Evolutionary conservation across 2,113 vertebrate genomes (phyloP).

Genomic region (Tetrao urogallus): DNA sequence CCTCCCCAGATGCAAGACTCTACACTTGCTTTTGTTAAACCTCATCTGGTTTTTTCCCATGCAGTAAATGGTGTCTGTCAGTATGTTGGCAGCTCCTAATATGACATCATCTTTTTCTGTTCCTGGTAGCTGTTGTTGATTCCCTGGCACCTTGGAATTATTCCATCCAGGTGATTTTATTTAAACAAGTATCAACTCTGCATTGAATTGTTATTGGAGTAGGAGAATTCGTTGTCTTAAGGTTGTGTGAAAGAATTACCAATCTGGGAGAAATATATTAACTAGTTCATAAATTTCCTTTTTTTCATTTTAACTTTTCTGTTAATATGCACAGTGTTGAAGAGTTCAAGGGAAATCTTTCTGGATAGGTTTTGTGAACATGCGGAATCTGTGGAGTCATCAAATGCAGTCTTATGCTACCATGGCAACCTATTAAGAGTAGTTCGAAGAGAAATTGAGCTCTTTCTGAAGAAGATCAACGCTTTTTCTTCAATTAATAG

Average conservation of each 20-base stretch:
- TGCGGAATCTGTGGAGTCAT: neutral
- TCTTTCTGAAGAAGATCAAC: neutral
- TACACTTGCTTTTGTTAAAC: too few relatives aligned
- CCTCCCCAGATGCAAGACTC: too few relatives aligned
- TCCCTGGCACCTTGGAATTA: neutral
- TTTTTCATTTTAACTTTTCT: neutral
- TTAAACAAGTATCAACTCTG: neutral
- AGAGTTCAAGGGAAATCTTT: neutral
- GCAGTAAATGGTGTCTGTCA: neutral
- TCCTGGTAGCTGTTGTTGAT: neutral
- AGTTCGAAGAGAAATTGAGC: neutral
- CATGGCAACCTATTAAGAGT: neutral
- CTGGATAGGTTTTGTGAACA: neutral
- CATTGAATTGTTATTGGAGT: neutral
- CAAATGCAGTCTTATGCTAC: neutral
- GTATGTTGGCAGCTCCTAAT: neutral
- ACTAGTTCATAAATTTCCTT: neutral
- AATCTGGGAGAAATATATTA: neutral
- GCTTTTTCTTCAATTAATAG: neutral
- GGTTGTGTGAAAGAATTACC: rapidly evolving
- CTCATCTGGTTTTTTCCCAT: too few relatives aligned
- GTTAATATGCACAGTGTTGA: rapidly evolving
- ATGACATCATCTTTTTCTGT: neutral
- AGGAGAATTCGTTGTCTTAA: neutral
- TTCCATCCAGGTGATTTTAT: neutral